Evolutionary conservation across 2,888 invertebrate genomes (phyloP), one percentile per base, ranked within the genome.

Genomic region (Heliconius ismenius): DNA sequence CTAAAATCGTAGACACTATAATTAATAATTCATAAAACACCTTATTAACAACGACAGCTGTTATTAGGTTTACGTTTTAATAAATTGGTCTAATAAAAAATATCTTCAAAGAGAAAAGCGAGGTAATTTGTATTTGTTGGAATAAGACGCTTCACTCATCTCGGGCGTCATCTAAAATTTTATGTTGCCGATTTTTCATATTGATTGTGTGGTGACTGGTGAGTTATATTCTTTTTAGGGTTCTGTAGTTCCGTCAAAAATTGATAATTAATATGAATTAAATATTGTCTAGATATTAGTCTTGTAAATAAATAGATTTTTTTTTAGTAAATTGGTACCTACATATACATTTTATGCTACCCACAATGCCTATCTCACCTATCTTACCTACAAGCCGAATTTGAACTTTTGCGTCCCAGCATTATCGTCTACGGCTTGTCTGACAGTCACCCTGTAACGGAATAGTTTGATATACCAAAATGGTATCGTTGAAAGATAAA

Each of bases 161-260:
- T 74, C 67, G 26, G 18, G 26, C 36, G 43, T 62, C 75, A 75
- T 60, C 60, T 43, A 75, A 39, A 62, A 75, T 75, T 69, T 75
- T 69, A 75, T 69, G 62, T 21, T 49, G 4, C 28, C 43, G 26
- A n/a, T 75, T 68, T 60, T 68, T 75, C 43, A 58, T 67, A 75
- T 58, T 68, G 67, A 68, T 43, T 73, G 21, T 39, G 26, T 62
- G 62, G 26, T 72, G 39, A 62, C 26, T 62, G 62, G 26, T 72
- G 39, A 62, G 36, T 7, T 54, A 54, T 54, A 21, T 4, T 13
- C 24, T 26, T 26, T 62, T 24, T 13, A 21, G 21, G 54, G 21
- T 54, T 54, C 54, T 7, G 21, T 54, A 21, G 21, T 54, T 9
- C 54, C 54, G 21, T 11, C 18, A 49, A 49, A 49, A 18, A 49